phyloP scores from a whole-genome alignment of 2,113 vertebrate species.

The Passer montanus region DNA sequence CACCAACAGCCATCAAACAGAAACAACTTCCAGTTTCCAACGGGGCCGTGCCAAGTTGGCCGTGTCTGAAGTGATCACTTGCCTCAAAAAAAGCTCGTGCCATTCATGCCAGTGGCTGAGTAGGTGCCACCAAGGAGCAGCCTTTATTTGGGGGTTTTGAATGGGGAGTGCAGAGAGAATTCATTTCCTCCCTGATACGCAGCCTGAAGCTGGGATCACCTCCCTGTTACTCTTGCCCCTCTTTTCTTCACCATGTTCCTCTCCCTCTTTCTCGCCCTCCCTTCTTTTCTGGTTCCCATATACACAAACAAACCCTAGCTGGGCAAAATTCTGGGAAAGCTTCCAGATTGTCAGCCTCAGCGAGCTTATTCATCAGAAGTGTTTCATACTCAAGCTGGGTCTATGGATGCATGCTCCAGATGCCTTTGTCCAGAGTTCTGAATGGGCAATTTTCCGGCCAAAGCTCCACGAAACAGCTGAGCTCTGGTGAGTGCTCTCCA shows the following conservation, averaged over 20 bases:
- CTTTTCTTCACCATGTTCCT: not conserved
- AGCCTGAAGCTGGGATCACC: not conserved
- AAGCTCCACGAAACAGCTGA: conserved; percentile 34
- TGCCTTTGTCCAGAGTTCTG: conserved; percentile 44
- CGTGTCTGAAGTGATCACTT: not conserved
- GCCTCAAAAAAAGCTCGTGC: not conserved
- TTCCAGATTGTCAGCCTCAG: conserved; percentile 56
- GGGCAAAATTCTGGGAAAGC: conserved; percentile 43
- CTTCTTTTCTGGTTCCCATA: conserved; percentile 3
- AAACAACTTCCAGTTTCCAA: not conserved
- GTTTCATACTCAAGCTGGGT: conserved; percentile 32
- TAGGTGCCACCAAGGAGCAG: not conserved
- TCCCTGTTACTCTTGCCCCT: not conserved
- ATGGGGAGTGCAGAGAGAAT: not conserved
- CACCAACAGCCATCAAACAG: conserved; percentile 47
- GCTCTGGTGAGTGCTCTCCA: conserved; percentile 2
- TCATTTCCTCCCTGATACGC: not conserved
- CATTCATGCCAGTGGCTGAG: not conserved
- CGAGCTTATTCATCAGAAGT: conserved; percentile 54
- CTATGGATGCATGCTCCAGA: conserved; percentile 1
- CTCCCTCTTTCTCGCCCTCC: not conserved
- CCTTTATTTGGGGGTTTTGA: not conserved
- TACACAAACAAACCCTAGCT: conserved; percentile 25
- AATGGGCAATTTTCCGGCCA: conserved; percentile 25
- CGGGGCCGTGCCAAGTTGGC: conserved; percentile 1